Conservation (phyloP, 2,113 vertebrate species). For the Panurus biarmicus region DNA sequence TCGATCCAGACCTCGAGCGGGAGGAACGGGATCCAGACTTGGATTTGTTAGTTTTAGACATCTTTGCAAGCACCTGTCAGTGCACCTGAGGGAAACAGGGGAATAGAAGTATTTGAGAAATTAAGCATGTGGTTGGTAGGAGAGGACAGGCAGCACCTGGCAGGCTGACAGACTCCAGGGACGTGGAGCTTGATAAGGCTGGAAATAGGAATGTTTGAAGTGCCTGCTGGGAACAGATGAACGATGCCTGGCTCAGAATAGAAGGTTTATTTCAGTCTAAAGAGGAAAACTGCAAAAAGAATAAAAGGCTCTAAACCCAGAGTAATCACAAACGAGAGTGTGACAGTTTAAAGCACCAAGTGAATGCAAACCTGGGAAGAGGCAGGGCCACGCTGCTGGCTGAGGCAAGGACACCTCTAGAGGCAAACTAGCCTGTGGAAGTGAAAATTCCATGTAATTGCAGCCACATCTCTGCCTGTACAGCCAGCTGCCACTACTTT, state of each 20-base stretch:
- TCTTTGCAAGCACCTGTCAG: conserved; percentile 69
- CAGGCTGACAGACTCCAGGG: neutral
- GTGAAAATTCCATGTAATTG: neutral
- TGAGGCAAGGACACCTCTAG: neutral
- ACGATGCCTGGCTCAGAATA: neutral
- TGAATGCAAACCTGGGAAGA: neutral
- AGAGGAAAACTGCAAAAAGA: neutral
- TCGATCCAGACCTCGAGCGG: conserved; percentile 83
- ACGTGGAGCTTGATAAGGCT: neutral
- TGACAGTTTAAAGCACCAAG: neutral
- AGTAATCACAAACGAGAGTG: neutral
- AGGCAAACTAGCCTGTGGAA: neutral
- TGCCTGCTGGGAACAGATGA: neutral
- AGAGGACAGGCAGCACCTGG: neutral
- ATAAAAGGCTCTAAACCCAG: neutral
- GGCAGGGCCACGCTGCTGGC: neutral
- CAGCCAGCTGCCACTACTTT: neutral
- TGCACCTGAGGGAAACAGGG: conserved; percentile 29
- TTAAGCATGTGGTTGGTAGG: neutral
- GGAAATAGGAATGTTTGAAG: neutral
- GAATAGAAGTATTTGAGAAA: neutral
- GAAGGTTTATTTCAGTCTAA: neutral
- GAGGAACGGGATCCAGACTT: conserved; percentile 87
- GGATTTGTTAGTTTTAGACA: conserved; percentile 92
- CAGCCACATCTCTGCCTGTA: neutral